These are phyloP conservation scores for Enteromius argenteus DNA, from an alignment of 2,797 vertebrate genomes.

Conservation along the genomic window DNA sequence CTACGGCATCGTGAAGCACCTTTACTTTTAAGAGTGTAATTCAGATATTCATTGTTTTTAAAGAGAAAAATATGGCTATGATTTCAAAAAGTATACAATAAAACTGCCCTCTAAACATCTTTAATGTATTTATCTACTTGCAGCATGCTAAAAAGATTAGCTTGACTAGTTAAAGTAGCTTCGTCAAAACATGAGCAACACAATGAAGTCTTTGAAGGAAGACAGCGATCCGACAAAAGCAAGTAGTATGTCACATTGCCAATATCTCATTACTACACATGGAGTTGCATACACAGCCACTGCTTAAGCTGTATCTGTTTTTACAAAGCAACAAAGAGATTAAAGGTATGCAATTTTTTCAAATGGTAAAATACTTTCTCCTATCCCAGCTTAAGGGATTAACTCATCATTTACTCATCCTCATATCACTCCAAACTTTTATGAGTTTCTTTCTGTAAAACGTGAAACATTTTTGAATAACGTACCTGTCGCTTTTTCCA, in stretches of 20 bases:
- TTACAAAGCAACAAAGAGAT: constrained; percentile 17
- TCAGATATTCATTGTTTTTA: background rate
- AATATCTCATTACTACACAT: background rate
- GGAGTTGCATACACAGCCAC: background rate
- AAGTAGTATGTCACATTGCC: background rate
- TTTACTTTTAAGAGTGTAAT: too few relatives aligned
- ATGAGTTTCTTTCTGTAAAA: constrained; percentile 11
- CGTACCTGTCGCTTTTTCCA: background rate
- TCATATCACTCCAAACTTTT: constrained; percentile 24
- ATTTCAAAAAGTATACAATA: background rate
- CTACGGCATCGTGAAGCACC: too few relatives aligned
- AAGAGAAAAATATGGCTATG: background rate
- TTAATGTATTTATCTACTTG: background rate
- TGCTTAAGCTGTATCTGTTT: constrained; percentile 9
- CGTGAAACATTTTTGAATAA: background rate
- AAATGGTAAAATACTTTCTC: constrained; percentile 11
- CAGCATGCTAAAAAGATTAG: background rate
- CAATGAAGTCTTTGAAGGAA: background rate
- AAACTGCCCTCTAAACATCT: background rate
- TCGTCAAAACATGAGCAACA: background rate
- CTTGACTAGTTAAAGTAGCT: background rate
- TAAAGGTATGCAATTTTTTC: background rate
- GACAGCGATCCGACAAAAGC: background rate
- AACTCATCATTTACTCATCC: constrained; percentile 27
- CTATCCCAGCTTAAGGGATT: constrained; percentile 19